Evolutionary conservation across 2,797 vertebrate species (phyloP).

Genomic region (Myiotriccus ornatus): DNA sequence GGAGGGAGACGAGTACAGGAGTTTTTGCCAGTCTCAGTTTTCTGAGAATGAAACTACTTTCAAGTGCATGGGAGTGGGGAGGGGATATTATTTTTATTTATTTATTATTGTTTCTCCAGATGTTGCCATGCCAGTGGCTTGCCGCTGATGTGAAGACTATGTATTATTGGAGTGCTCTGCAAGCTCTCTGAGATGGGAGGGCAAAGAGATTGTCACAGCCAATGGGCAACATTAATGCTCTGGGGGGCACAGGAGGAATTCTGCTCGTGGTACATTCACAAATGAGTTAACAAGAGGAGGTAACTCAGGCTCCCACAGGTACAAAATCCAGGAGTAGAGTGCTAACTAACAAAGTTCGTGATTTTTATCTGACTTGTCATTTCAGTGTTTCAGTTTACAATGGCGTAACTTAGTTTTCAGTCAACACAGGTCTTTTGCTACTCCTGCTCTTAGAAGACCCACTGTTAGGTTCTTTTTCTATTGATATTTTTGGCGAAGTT

Average conservation of each 20-base stretch:
- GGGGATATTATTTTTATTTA: not conserved
- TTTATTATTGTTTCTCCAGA: constrained; percentile 17
- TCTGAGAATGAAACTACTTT: constrained; percentile 49
- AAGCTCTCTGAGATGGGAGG: not conserved
- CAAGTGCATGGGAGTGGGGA: not conserved
- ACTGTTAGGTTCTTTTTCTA: not conserved
- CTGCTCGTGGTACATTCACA: fast-evolving
- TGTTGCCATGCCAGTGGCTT: constrained; percentile 43
- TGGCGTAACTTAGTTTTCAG: not conserved
- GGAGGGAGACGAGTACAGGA: not conserved
- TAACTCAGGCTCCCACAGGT: not conserved
- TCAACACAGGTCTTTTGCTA: not conserved
- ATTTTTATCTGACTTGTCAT: not conserved
- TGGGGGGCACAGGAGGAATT: not conserved
- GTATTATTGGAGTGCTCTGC: not conserved
- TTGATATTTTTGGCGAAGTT: not conserved
- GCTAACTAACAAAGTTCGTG: not conserved
- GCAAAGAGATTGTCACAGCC: not conserved
- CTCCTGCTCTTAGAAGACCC: not conserved
- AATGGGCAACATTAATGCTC: fast-evolving
- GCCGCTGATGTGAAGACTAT: not conserved
- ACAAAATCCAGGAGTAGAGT: not conserved
- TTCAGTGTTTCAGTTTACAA: not conserved
- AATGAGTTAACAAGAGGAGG: not conserved
- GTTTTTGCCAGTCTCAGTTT: constrained; percentile 54